phyloP scores from a whole-genome alignment of 2,113 vertebrate genomes.

The Rhea pennata region DNA sequence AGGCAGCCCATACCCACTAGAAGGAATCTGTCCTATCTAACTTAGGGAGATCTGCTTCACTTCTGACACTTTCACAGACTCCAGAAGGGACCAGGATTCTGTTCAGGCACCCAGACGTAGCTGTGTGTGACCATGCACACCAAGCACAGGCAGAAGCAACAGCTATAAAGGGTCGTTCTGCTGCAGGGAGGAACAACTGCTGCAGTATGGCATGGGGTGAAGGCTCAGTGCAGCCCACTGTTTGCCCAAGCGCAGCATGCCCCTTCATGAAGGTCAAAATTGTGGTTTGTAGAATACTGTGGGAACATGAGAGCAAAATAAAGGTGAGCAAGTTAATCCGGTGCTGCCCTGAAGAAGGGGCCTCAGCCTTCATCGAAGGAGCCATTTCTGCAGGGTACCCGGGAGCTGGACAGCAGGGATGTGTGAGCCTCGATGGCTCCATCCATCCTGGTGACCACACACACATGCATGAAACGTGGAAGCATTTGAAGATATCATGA shows the following conservation, averaged over 20 bases:
- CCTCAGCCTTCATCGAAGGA: background rate
- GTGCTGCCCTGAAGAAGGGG: background rate
- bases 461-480: background rate
- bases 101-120: background rate
- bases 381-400: background rate
- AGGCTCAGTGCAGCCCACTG: background rate
- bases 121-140: background rate
- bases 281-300: background rate
- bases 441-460: background rate
- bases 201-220: rapidly evolving
- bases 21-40: background rate
- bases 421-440: background rate
- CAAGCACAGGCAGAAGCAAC: background rate
- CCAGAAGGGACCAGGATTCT: background rate
- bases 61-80: background rate
- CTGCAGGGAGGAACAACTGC: background rate
- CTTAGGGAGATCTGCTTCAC: background rate
- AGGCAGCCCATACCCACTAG: background rate
- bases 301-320: background rate
- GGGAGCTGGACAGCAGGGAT: background rate
- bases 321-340: background rate
- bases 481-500: background rate
- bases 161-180: background rate
- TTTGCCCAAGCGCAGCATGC: background rate
- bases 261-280: background rate